Evolutionary conservation across 2,888 invertebrate species (phyloP).

Genomic region (Tillus elongatus): DNA sequence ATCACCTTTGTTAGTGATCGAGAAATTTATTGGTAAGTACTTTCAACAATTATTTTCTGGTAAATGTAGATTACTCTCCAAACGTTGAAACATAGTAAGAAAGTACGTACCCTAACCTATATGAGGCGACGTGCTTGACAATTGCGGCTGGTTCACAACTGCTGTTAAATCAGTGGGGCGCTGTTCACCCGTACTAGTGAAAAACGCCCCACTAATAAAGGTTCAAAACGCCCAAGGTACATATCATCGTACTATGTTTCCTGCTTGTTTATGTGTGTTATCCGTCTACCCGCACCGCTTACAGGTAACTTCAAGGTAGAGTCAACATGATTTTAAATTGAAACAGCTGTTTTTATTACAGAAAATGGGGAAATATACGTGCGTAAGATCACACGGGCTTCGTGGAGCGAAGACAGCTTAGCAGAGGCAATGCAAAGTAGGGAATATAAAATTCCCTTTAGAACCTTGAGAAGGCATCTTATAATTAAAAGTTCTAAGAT

Average conservation of each 20-base stretch:
- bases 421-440: slow-evolving; percentile 1
- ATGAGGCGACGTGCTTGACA: not conserved
- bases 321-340: not conserved
- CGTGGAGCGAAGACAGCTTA: slow-evolving; percentile 2
- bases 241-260: too few relatives aligned
- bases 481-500: not conserved
- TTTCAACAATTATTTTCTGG: slow-evolving; percentile 1
- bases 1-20: not conserved
- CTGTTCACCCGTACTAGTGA: not conserved
- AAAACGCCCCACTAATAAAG: too few relatives aligned
- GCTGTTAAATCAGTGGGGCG: slow-evolving; percentile 1
- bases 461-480: slow-evolving; percentile 2
- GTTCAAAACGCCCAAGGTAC: too few relatives aligned
- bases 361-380: slow-evolving; percentile 2
- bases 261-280: not conserved
- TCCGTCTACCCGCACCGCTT: slow-evolving; percentile 1
- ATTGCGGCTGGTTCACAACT: slow-evolving; percentile 4
- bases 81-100: not conserved
- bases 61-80: not conserved
- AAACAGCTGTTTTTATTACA: slow-evolving; percentile 1
- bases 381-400: slow-evolving; percentile 1
- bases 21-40: slow-evolving; percentile 2
- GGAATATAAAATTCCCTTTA: slow-evolving; percentile 1
- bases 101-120: slow-evolving; percentile 1
- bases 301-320: slow-evolving; percentile 1